These are phyloP conservation scores for Pipistrellus pipistrellus DNA, from an alignment of 2,797 vertebrate genomes.

Conservation along the genomic window DNA sequence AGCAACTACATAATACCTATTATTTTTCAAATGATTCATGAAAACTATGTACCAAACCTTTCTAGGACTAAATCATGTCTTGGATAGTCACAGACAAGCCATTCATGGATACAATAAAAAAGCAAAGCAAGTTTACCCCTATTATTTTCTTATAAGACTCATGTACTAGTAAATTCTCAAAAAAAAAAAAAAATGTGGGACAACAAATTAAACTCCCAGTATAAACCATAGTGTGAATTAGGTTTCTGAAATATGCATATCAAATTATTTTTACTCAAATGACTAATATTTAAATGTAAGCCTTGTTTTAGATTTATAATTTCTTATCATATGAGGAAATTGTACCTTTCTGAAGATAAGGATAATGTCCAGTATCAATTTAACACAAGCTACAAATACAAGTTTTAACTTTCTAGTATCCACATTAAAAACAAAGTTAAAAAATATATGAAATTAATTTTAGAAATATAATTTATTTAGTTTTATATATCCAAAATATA, in stretches of 20 bases:
- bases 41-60: slow-evolving; percentile 77
- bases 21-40: slow-evolving; percentile 73
- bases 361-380: slow-evolving; percentile 45
- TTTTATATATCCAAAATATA: neutral
- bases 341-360: slow-evolving; percentile 81
- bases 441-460: neutral
- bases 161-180: slow-evolving; percentile 65
- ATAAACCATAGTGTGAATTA: slow-evolving; percentile 84
- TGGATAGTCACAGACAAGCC: slow-evolving; percentile 84
- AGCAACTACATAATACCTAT: slow-evolving; percentile 82
- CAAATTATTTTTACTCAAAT: slow-evolving; percentile 70
- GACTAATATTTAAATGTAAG: slow-evolving; percentile 63
- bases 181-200: slow-evolving; percentile 18
- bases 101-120: slow-evolving; percentile 89
- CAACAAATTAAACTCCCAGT: slow-evolving; percentile 82
- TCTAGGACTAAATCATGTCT: slow-evolving; percentile 87
- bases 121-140: slow-evolving; percentile 85
- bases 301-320: slow-evolving; percentile 74
- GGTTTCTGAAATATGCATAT: slow-evolving; percentile 63
- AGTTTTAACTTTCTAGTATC: neutral
- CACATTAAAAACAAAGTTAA: neutral
- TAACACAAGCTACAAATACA: neutral
- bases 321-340: slow-evolving; percentile 84
- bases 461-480: neutral
- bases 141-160: slow-evolving; percentile 72